Evolutionary conservation across 2,797 vertebrate genomes (phyloP), one percentile per base, ranked within the genome.

Genomic region (Pangasius mekongensis): DNA sequence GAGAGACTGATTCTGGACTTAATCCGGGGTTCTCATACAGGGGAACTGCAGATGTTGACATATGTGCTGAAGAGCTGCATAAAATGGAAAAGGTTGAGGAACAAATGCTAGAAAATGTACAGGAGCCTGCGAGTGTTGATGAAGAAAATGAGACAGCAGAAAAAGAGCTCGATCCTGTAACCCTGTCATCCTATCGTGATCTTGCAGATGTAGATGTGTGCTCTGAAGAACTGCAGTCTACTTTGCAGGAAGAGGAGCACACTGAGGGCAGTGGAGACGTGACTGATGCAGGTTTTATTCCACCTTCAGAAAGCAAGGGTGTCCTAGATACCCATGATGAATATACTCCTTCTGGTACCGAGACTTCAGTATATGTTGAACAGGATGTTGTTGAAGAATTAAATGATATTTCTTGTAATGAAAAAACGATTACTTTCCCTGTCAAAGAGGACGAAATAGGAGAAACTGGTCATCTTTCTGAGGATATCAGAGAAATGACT

Each of bases 201-300:
- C 85, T 90, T 33, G 90, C 91, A 77, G 87, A 92, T 86, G 84
- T 92, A 83, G 92, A 95, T 47, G 91, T 94, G 56, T 93, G 92
- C 82, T 87, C 92, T 87, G 91, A 94, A 85, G 94, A 95, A 90
- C 90, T 93, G 16, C 83, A 66, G 66, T 73, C 84, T 6, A 80
- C 87, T 9, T 87, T 86, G 14, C 77, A 49, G 36, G 62, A 7
- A 87, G 89, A 93, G 3, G 84, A 89, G 16, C 43, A 22, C 73
- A 81, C 74, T n/a, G 85, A 92, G n/a, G 62, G 13, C 89, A 87
- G 71, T 39, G 77, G 20, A 88, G 84, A 90, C 2, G 2, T 69
- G 67, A 86, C 30, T 39, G 78, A 84, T 77, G 83, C 22, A 16
- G 22, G n/a, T 58, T 54, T 87, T 81, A n/a, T 47, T 62, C 36